Evolutionary conservation across 37 sponge, comb jelly and placozoan species (phyloP).

Genomic region (Ianthella basta): DNA sequence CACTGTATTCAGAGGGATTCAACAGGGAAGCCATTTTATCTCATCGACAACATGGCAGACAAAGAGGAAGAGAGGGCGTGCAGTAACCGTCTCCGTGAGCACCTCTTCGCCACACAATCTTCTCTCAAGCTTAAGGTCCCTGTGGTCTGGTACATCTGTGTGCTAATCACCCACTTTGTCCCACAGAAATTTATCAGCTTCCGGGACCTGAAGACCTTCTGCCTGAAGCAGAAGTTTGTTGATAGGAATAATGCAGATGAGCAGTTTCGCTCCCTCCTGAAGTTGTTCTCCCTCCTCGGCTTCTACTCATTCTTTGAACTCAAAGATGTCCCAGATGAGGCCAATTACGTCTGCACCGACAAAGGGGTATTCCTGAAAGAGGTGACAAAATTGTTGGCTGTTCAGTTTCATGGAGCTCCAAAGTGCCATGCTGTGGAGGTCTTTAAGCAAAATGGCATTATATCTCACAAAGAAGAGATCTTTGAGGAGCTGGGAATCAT

Average conservation of each 20-base stretch:
- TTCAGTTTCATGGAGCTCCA: background rate
- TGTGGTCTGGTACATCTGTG: background rate
- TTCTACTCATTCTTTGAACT: constrained; percentile 4
- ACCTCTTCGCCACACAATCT: background rate
- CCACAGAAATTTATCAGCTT: background rate
- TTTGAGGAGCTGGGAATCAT: constrained; percentile 11
- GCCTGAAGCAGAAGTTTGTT: too few species aligned
- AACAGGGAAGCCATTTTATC: background rate
- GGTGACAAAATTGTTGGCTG: constrained; percentile 16
- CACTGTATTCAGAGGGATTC: background rate
- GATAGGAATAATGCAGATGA: background rate
- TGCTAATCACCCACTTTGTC: background rate
- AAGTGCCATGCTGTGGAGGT: background rate
- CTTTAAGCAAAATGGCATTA: constrained; percentile 5
- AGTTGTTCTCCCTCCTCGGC: constrained; percentile 15
- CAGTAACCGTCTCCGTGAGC: background rate
- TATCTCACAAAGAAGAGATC: background rate
- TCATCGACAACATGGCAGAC: background rate
- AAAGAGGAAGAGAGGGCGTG: background rate
- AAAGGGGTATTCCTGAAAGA: background rate
- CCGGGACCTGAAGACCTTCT: background rate
- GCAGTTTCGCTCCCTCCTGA: constrained; percentile 8
- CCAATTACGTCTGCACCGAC: constrained; percentile 19
- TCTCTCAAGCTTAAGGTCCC: background rate
- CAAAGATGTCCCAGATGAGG: background rate